Conservation (phyloP, 2,113 vertebrate genomes). For the Clarias macrocephalus region DNA sequence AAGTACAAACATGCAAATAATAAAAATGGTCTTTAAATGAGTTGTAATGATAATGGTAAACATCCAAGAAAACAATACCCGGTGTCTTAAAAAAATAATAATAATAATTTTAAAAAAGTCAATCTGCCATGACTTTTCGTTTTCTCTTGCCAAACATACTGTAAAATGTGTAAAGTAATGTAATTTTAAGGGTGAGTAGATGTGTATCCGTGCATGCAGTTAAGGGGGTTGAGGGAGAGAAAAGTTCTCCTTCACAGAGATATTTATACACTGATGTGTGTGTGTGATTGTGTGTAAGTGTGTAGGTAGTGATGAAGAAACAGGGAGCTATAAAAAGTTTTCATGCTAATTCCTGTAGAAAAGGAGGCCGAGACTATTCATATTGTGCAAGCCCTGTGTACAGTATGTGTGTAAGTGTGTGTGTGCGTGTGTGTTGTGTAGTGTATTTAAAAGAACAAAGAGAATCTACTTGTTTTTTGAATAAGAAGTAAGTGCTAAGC, state of each 20-base stretch:
- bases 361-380: constrained; percentile 2
- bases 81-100: not conserved
- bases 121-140: not conserved
- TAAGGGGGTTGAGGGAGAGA: constrained; percentile 4
- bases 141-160: constrained; percentile 6
- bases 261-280: constrained; percentile 23
- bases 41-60: constrained; percentile 6
- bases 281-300: not conserved
- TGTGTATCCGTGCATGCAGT: constrained; percentile 50
- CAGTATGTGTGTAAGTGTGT: not conserved
- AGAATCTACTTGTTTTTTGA: not conserved
- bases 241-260: constrained; percentile 18
- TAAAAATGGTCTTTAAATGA: not conserved
- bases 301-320: constrained; percentile 12
- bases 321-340: constrained; percentile 7
- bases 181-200: not conserved
- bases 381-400: constrained; percentile 18
- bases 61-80: constrained; percentile 13
- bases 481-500: constrained; percentile 9
- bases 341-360: constrained; percentile 18
- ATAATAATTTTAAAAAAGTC: too few species aligned
- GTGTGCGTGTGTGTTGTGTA: not conserved
- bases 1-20: constrained; percentile 45
- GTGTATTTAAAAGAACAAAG: not conserved
- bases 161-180: not conserved